phyloP scores from a whole-genome alignment of 2,113 vertebrate genomes.

The Tragelaphus buxtoni region DNA sequence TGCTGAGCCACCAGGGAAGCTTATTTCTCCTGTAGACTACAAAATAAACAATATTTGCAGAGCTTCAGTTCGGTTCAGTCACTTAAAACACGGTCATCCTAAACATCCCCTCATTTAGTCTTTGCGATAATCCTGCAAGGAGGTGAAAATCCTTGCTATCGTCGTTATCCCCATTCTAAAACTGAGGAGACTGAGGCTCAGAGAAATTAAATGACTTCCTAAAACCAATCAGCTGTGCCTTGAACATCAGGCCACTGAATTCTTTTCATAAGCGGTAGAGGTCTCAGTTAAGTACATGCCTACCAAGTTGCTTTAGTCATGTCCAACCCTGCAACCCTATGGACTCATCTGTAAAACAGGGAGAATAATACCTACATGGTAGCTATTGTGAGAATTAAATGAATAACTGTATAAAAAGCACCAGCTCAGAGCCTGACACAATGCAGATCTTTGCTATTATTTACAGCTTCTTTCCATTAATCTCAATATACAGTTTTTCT shows the following conservation, averaged over 20 bases:
- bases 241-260: not conserved
- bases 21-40: not conserved
- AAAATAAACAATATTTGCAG: not conserved
- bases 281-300: not conserved
- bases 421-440: not conserved
- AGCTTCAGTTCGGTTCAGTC: too few species aligned
- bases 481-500: not conserved
- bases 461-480: not conserved
- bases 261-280: not conserved
- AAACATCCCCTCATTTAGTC: not conserved
- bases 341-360: not conserved
- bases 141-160: not conserved
- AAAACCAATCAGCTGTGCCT: not conserved
- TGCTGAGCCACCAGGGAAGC: not conserved
- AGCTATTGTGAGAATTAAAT: not conserved
- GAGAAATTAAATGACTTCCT: not conserved
- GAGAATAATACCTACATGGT: not conserved
- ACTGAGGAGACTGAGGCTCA: not conserved
- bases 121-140: not conserved
- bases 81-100: not conserved
- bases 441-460: not conserved
- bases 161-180: not conserved
- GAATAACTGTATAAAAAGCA: not conserved
- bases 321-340: not conserved
- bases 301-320: not conserved